Evolutionary conservation across 1,140 invertebrate species (phyloP).

Genomic region (Papilio polytes): DNA sequence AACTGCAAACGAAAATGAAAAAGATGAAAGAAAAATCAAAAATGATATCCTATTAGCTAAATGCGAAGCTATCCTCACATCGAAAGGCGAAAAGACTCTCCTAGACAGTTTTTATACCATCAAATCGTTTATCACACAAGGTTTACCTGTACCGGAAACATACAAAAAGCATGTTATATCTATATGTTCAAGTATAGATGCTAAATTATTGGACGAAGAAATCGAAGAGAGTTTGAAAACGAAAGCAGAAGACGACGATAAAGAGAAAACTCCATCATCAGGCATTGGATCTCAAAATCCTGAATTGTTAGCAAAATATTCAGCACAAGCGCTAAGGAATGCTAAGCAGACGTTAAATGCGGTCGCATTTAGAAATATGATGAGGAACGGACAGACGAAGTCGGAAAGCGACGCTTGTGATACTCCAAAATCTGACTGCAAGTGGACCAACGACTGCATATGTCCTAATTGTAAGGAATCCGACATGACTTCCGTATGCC

Average conservation of each 20-base stretch:
- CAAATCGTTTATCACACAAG: slow-evolving; percentile 73
- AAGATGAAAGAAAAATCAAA: slow-evolving; percentile 42
- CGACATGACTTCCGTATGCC: slow-evolving; percentile 51
- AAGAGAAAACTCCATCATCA: slow-evolving; percentile 51
- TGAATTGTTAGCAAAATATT: slow-evolving; percentile 73
- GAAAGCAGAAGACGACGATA: slow-evolving; percentile 52
- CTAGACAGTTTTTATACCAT: slow-evolving; percentile 75
- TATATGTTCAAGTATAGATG: slow-evolving; percentile 71
- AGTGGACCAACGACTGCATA: slow-evolving; percentile 74
- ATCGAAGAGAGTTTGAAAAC: slow-evolving; percentile 62
- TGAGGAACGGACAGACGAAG: slow-evolving; percentile 63
- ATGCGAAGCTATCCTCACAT: slow-evolving; percentile 70
- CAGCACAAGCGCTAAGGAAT: slow-evolving; percentile 70
- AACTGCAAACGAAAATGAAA: slow-evolving; percentile 51
- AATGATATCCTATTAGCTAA: slow-evolving; percentile 67
- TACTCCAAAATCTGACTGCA: slow-evolving; percentile 69
- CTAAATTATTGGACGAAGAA: slow-evolving; percentile 69
- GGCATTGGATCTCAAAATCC: slow-evolving; percentile 64
- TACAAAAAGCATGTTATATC: slow-evolving; percentile 75
- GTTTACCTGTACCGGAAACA: slow-evolving; percentile 67
- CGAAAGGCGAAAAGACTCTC: slow-evolving; percentile 72
- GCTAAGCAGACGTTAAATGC: slow-evolving; percentile 74
- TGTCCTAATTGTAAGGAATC: slow-evolving; percentile 65
- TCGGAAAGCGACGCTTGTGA: slow-evolving; percentile 70
- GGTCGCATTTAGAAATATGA: slow-evolving; percentile 69